These are phyloP conservation scores for Pachyramphus minor DNA, from an alignment of 2,113 vertebrate genomes.

Conservation along the genomic window DNA sequence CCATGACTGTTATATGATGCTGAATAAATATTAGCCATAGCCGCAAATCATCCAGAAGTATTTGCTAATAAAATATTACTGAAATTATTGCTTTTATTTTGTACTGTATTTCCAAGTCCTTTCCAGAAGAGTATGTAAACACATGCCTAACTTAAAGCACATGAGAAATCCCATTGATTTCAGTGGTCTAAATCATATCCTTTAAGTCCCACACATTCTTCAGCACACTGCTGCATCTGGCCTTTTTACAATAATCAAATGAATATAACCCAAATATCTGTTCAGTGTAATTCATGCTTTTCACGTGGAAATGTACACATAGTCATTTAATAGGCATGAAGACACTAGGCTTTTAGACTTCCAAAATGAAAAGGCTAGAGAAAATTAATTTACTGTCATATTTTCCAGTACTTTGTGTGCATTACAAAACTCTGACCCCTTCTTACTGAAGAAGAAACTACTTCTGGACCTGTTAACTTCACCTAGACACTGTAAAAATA, in stretches of 20 bases:
- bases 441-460: neutral
- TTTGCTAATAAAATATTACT: conserved; percentile 25
- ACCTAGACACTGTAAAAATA: neutral
- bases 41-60: conserved; percentile 24
- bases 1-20: neutral
- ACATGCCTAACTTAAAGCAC: neutral
- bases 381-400: neutral
- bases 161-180: neutral
- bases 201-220: neutral
- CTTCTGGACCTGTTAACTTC: neutral
- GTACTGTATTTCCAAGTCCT: neutral
- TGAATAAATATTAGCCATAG: conserved; percentile 22
- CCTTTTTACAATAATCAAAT: neutral
- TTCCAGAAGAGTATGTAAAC: neutral
- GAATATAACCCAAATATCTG: neutral
- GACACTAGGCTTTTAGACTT: neutral
- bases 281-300: neutral
- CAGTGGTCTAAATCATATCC: neutral
- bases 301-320: neutral
- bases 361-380: neutral
- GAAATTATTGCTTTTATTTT: conserved; percentile 34
- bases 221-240: neutral
- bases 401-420: neutral
- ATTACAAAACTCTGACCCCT: neutral
- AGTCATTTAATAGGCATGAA: neutral